Evolutionary conservation across 1,140 invertebrate species (phyloP), one percentile per base, ranked within the genome.

Genomic region (Meteorus sp.): DNA sequence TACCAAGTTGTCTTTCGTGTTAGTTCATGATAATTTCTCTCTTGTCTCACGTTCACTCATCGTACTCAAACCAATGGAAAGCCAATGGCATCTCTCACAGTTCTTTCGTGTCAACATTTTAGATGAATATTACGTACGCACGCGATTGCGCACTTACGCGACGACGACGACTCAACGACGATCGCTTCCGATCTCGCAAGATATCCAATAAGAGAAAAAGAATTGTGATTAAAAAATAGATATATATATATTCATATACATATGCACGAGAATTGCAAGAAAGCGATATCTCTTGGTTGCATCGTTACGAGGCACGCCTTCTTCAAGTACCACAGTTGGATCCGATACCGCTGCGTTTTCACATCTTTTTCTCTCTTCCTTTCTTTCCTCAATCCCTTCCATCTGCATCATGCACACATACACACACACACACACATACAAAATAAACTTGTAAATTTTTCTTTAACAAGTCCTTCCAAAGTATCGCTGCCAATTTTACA

Each of bases 71-170:
- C 61, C 50, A 15, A 47, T 53, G 44, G 1, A 20, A 22, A 15
- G 35, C 29, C 25, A 20, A 50, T 13, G n/a, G 25, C 13, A 31
- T 19, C 23, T 43, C 22, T 55, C n/a, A n/a, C n/a, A n/a, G n/a
- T n/a, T n/a, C n/a, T n/a, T n/a, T n/a, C n/a, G n/a, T n/a, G 47
- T 31, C 65, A 61, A 60, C 58, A 61, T 71, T 61, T 64, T 67
- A 68, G n/a, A 71, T 67, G 65, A 68, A 71, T 71, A 71, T 67
- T 67, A 71, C 61, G 59, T 61, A 61, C 61, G 61, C 69, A 71
- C 63, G 69, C 69, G 65, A 71, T 71, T 61, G 27, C 61, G 45
- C 56, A 60, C 64, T 64, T 59, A 59, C 56, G 60, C 60, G 60
- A 61, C 53, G 47, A 51, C 29, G 9, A 51, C 31, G 17, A 13